Conservation (phyloP, 2,113 vertebrate genomes). For the Phaetusa simplex region DNA sequence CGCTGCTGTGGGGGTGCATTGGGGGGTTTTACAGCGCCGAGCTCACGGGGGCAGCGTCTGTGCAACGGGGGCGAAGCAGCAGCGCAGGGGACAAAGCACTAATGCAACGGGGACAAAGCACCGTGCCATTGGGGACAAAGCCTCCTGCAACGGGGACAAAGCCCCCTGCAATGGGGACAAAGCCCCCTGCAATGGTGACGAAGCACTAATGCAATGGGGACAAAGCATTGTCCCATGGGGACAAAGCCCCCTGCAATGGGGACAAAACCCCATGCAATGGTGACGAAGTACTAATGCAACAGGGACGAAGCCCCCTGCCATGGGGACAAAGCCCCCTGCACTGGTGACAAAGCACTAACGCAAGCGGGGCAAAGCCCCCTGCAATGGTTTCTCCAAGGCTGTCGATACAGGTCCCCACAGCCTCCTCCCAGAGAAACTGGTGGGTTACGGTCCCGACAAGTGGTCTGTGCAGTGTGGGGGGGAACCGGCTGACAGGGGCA, state of each 20-base stretch:
- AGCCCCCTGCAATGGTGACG: not conserved
- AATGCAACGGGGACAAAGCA: too few relatives aligned
- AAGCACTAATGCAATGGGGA: not conserved
- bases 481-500: not conserved
- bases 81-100: not conserved
- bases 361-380: not conserved
- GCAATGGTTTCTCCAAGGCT: not conserved
- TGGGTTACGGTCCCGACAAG: not conserved
- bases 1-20: fast-evolving
- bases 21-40: too few relatives aligned
- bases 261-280: too few relatives aligned
- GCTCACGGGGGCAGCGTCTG: not conserved
- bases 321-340: not conserved
- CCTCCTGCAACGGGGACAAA: too few relatives aligned
- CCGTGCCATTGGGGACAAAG: not conserved
- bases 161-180: not conserved
- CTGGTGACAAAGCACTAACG: not conserved
- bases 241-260: too few relatives aligned
- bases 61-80: not conserved
- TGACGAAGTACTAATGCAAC: not conserved
- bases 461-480: not conserved
- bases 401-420: not conserved
- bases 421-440: not conserved
- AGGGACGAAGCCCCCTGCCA: not conserved
- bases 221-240: not conserved